Evolutionary conservation across 2,797 vertebrate genomes (phyloP).

Genomic region (Sarcophilus harrisii): DNA sequence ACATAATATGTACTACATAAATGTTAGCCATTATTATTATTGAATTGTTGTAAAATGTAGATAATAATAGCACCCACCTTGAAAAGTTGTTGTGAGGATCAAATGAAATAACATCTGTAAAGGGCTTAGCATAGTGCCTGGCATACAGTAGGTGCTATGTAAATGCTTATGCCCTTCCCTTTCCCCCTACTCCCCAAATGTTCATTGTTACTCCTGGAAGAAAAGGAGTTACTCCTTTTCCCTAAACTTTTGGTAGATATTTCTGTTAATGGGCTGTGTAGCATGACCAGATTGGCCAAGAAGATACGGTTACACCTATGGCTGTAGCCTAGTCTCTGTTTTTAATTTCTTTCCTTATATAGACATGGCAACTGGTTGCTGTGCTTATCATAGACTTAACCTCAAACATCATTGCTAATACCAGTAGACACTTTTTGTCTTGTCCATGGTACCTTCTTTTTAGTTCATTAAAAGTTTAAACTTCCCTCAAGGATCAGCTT

Average conservation of each 20-base stretch:
- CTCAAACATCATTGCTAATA: neutral
- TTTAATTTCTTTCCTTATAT: neutral
- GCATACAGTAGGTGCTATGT: neutral
- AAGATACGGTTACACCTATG: neutral
- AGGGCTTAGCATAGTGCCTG: neutral
- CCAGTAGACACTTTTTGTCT: neutral
- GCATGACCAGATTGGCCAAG: neutral
- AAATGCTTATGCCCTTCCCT: neutral
- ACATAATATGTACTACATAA: neutral
- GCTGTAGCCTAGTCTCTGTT: neutral
- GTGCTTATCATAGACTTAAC: neutral
- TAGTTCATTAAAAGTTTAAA: neutral
- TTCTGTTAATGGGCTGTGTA: neutral
- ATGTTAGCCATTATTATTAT: neutral
- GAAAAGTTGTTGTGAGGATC: neutral
- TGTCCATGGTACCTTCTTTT: neutral
- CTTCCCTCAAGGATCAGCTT: neutral
- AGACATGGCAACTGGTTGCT: neutral
- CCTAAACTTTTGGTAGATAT: neutral
- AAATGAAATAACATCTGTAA: neutral
- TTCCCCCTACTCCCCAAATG: neutral
- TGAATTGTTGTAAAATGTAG: neutral
- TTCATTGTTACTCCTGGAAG: neutral
- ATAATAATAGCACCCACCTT: neutral
- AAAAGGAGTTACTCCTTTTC: neutral